These are phyloP conservation scores for Coleophora deauratella DNA, from an alignment of 2,888 invertebrate genomes.

Conservation along the genomic window DNA sequence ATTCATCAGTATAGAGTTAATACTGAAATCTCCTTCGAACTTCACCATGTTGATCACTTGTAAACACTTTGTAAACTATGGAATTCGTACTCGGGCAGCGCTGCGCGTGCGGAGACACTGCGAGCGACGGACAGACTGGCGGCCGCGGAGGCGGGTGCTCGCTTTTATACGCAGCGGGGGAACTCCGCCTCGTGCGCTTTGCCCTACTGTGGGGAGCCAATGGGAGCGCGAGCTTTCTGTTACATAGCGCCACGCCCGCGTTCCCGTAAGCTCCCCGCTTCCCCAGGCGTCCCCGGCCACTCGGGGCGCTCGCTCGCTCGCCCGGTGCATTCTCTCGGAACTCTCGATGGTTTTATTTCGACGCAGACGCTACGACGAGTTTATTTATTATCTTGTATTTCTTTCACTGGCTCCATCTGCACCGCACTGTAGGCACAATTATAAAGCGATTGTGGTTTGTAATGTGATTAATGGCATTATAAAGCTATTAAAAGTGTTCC, in stretches of 20 bases:
- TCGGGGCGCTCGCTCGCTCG: constrained; percentile 11
- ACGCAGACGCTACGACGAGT: constrained; percentile 20
- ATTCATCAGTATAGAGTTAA: constrained; percentile 83
- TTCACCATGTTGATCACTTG: constrained; percentile 65
- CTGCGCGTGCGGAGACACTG: constrained; percentile 46
- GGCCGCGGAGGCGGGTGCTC: constrained; percentile 56
- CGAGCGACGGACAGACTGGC: constrained; percentile 57
- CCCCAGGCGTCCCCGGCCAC: constrained; percentile 15
- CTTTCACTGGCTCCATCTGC: constrained; percentile 29
- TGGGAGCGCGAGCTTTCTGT: constrained; percentile 45
- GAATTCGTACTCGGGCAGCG: constrained; percentile 21
- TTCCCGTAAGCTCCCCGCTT: constrained; percentile 27
- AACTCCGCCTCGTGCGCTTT: constrained; percentile 46
- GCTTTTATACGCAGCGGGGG: constrained; percentile 41
- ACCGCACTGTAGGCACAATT: constrained; percentile 29
- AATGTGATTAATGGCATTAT: constrained; percentile 29
- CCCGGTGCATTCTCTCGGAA: constrained; percentile 17
- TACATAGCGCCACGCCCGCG: constrained; percentile 50
- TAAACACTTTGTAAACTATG: constrained; percentile 23
- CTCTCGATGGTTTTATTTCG: constrained; percentile 18
- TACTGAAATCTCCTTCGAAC: constrained; percentile 84
- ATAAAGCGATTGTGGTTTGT: constrained; percentile 37
- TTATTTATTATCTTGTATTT: constrained; percentile 32
- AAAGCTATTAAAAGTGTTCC: constrained; percentile 22
- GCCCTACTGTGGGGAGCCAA: constrained; percentile 33